Percentiles rank a stretch among this genome's conserved stretches.
Evolutionary conservation across 2,113 vertebrate species (phyloP).

Genomic region (Echinops telfairi): DNA sequence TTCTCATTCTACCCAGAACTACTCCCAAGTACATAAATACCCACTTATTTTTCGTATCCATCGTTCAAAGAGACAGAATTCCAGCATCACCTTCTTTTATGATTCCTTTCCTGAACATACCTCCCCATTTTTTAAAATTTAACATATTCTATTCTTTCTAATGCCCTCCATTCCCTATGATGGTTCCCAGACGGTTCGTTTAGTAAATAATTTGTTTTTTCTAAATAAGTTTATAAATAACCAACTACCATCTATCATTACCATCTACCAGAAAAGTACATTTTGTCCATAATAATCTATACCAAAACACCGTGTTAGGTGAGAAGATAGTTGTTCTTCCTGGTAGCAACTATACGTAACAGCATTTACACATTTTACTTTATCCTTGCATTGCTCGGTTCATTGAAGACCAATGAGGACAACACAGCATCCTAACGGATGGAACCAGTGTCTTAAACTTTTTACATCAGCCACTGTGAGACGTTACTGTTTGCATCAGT

Average conservation of each 20-base stretch:
- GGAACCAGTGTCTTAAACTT: neutral
- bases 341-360: neutral
- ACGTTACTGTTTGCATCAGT: neutral
- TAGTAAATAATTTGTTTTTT: conserved; percentile 23
- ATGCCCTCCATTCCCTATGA: neutral
- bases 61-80: neutral
- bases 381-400: neutral
- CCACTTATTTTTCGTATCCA: neutral
- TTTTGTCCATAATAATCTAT: conserved; percentile 7
- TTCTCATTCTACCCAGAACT: neutral
- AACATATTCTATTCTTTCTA: neutral
- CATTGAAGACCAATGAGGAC: neutral
- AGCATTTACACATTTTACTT: neutral
- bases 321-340: conserved; percentile 32
- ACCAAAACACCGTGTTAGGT: conserved; percentile 44
- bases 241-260: conserved; percentile 9
- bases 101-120: neutral
- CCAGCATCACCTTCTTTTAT: neutral
- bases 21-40: neutral
- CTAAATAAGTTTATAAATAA: conserved; percentile 59
- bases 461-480: neutral
- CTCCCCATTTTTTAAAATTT: neutral
- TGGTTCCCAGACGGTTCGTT: neutral
- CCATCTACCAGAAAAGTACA: conserved; percentile 13
- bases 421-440: neutral